These are phyloP conservation scores for Dendropsophus ebraccatus DNA, from an alignment of 2,113 vertebrate species.

Conservation along the genomic window DNA sequence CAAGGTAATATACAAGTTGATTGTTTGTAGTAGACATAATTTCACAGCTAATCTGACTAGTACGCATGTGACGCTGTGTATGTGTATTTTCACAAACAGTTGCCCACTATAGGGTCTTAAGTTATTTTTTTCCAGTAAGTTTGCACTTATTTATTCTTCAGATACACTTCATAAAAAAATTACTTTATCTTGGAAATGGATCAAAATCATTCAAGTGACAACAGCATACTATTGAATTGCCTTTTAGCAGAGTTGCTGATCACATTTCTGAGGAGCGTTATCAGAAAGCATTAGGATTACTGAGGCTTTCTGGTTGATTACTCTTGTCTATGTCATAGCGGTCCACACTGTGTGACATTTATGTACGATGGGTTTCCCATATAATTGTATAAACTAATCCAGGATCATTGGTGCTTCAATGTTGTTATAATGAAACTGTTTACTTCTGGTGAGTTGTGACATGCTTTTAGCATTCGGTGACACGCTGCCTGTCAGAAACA, in stretches of 20 bases:
- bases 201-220: neutral
- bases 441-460: neutral
- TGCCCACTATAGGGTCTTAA: no score
- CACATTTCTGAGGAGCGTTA: neutral
- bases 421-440: neutral
- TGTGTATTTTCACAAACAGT: neutral
- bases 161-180: no score
- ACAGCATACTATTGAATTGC: neutral
- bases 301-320: neutral
- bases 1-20: constrained; percentile 73
- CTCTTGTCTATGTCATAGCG: neutral
- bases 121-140: no score
- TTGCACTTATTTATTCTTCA: no score
- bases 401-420: neutral
- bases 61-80: neutral
- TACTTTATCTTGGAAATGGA: neutral
- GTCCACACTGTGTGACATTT: neutral
- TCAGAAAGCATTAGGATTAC: neutral
- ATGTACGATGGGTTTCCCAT: neutral
- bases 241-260: neutral
- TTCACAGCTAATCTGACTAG: neutral
- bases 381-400: no score
- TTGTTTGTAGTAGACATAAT: neutral
- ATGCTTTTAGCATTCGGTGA: neutral
- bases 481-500: neutral